Conservation (phyloP, 2,888 invertebrate species). For the Hirudinaria manillensis region DNA sequence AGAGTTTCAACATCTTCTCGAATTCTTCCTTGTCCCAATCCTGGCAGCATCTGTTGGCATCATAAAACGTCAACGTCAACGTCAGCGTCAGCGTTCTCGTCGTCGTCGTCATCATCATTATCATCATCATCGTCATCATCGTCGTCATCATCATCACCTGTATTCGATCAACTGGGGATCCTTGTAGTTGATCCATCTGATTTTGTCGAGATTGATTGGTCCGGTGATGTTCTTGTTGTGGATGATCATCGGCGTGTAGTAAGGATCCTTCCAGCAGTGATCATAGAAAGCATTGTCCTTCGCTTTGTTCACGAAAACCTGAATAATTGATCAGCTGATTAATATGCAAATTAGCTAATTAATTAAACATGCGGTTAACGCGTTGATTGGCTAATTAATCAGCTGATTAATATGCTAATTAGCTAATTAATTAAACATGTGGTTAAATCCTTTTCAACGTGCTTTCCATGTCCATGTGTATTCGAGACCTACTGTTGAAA, state of each 20-base stretch:
- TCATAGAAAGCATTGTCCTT: slow-evolving; percentile 6
- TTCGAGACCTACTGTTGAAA: too few relatives aligned
- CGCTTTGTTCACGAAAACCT: neutral
- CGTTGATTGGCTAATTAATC: too few relatives aligned
- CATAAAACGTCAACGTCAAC: neutral
- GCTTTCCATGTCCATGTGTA: too few relatives aligned
- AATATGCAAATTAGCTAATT: too few relatives aligned
- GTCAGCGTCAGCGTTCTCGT: slow-evolving; percentile 10
- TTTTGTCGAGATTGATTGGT: slow-evolving; percentile 1
- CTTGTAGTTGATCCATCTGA: slow-evolving; percentile 18
- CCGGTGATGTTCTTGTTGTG: slow-evolving; percentile 23
- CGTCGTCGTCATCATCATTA: slow-evolving; percentile 3
- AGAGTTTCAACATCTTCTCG: neutral
- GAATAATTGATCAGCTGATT: neutral
- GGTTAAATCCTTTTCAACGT: too few relatives aligned
- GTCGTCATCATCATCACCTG: neutral
- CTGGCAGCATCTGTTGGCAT: neutral
- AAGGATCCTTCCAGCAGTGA: slow-evolving; percentile 31
- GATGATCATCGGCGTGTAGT: slow-evolving; percentile 29
- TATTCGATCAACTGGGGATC: slow-evolving; percentile 15
- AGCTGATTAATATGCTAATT: too few relatives aligned
- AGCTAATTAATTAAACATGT: too few relatives aligned
- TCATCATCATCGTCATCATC: neutral
- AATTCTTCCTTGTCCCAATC: slow-evolving; percentile 8
- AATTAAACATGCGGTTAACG: too few relatives aligned